A percentile compares a stretch with the other conserved stretches of the same genome.
Evolutionary conservation across 1,140 invertebrate genomes (phyloP).

Genomic region (Hyles euphorbiae): DNA sequence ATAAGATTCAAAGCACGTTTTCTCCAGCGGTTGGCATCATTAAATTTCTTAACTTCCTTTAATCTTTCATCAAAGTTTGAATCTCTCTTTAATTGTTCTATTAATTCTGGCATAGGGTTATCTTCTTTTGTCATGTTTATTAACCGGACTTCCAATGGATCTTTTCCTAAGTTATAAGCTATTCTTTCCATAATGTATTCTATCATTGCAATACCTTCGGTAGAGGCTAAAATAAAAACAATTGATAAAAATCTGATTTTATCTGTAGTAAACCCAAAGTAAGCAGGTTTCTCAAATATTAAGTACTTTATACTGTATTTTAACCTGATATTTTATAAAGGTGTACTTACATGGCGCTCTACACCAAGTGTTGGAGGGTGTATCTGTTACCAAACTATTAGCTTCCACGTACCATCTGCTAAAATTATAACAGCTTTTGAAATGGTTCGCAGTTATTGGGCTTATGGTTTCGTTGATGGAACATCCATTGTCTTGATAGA

Average conservation of each 20-base stretch:
- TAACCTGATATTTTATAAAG: no score
- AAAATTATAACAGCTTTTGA: slow-evolving; percentile 79
- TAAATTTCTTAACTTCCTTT: slow-evolving; percentile 78
- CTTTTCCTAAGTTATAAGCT: slow-evolving; percentile 78
- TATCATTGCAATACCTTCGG: slow-evolving; percentile 81
- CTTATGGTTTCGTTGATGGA: slow-evolving; percentile 77
- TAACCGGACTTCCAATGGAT: slow-evolving; percentile 81
- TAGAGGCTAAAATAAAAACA: slow-evolving; percentile 70
- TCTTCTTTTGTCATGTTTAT: slow-evolving; percentile 77
- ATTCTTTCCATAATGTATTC: slow-evolving; percentile 92
- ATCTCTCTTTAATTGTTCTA: slow-evolving; percentile 77
- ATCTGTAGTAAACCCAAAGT: no score
- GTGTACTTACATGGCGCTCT: slow-evolving; percentile 78
- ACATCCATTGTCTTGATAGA: slow-evolving; percentile 80
- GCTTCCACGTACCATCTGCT: slow-evolving; percentile 77
- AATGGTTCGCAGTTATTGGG: slow-evolving; percentile 54
- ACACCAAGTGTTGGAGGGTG: slow-evolving; percentile 80
- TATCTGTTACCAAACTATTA: slow-evolving; percentile 78
- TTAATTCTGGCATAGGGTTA: slow-evolving; percentile 75
- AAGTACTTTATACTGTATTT: no score
- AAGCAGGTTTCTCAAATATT: no score
- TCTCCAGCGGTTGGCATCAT: slow-evolving; percentile 84
- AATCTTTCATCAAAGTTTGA: slow-evolving; percentile 79
- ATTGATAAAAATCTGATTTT: no score
- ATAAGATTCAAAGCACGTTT: slow-evolving; percentile 83